A percentile compares a stretch with the other conserved stretches of the same genome.
Conservation (phyloP, 2,888 invertebrate genomes). For the Melipona bicolor region DNA sequence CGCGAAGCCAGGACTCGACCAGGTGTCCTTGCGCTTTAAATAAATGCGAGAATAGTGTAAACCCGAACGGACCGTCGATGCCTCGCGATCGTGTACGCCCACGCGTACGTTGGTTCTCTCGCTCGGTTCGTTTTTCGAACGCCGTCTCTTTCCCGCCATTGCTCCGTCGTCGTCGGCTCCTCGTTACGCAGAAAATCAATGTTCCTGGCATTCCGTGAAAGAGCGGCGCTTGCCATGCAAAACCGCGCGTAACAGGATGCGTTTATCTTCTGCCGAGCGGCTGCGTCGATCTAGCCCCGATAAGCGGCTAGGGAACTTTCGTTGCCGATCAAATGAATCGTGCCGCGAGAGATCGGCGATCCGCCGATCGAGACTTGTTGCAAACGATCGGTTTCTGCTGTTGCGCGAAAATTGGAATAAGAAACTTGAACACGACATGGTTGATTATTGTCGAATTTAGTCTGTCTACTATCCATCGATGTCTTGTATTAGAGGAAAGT, state of each 20-base stretch:
- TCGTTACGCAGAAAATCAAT: conserved; percentile 49
- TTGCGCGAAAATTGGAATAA: too few relatives aligned
- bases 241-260: conserved; percentile 51
- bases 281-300: conserved; percentile 31
- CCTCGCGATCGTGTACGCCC: conserved; percentile 62
- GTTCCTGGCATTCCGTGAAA: conserved; percentile 42
- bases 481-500: too few relatives aligned
- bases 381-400: too few relatives aligned
- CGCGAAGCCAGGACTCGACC: conserved; percentile 78
- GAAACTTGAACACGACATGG: too few relatives aligned
- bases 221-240: conserved; percentile 25
- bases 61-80: conserved; percentile 67
- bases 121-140: neutral
- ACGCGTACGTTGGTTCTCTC: conserved; percentile 53
- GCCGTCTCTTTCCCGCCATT: neutral
- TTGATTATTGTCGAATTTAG: too few relatives aligned
- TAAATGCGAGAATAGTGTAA: conserved; percentile 78
- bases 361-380: conserved; percentile 8
- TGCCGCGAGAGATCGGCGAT: conserved; percentile 1
- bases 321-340: conserved; percentile 49
- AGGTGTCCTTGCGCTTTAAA: conserved; percentile 83
- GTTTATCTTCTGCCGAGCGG: conserved; percentile 37
- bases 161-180: conserved; percentile 5
- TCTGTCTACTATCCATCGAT: too few relatives aligned
- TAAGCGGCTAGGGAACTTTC: conserved; percentile 49